phyloP scores from a whole-genome alignment of 2,888 invertebrate genomes.

The Apodemia zela region DNA sequence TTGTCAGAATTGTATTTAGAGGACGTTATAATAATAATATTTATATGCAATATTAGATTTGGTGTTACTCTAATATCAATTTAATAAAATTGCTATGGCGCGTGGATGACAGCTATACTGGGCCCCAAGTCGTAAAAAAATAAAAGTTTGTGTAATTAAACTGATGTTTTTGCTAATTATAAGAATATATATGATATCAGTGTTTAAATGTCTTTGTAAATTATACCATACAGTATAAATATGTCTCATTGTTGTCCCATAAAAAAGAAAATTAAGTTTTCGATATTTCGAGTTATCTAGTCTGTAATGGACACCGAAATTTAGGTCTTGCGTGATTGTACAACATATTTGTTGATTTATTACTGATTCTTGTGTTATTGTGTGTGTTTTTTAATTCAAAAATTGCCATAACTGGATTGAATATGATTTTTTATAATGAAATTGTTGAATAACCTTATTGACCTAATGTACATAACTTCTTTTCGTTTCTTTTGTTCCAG shows the following conservation, averaged over 20 bases:
- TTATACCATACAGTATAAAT: constrained; percentile 25
- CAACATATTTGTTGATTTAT: constrained; percentile 17
- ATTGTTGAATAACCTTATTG: constrained; percentile 61
- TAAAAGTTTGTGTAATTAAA: constrained; percentile 54
- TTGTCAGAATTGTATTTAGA: constrained; percentile 37
- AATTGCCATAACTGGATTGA: background rate
- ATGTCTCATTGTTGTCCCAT: constrained; percentile 37
- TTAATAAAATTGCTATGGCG: constrained; percentile 60
- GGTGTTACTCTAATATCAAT: constrained; percentile 34
- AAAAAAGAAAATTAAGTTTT: constrained; percentile 72
- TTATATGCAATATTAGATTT: constrained; percentile 27
- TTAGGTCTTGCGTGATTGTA: constrained; percentile 43
- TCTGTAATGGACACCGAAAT: constrained; percentile 45
- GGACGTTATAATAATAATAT: constrained; percentile 27
- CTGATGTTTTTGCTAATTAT: constrained; percentile 48
- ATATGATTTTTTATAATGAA: background rate
- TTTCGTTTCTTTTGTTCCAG: constrained; percentile 76
- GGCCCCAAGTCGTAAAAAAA: constrained; percentile 62
- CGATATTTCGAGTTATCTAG: constrained; percentile 42
- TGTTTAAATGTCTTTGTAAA: constrained; percentile 37
- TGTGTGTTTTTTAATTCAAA: constrained; percentile 27
- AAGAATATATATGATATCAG: constrained; percentile 38
- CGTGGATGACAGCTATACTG: constrained; percentile 58
- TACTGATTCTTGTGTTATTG: constrained; percentile 23
- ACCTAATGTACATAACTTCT: constrained; percentile 60